Evolutionary conservation across 2,113 vertebrate genomes (phyloP).

Genomic region (Pachycephala philippinensis): DNA sequence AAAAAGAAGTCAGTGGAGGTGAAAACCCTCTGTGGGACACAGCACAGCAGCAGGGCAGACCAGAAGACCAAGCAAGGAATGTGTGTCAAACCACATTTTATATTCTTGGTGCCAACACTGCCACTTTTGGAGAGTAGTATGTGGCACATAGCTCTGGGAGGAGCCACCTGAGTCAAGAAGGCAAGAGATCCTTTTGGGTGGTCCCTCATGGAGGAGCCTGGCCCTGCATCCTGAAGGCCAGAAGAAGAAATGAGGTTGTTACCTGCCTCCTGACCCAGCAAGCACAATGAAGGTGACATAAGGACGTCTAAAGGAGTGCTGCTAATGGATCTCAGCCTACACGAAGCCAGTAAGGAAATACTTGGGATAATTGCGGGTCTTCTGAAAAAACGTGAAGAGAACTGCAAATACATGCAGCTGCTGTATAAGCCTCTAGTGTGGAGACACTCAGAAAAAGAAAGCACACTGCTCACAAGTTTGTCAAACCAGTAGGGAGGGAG

Average conservation of each 20-base stretch:
- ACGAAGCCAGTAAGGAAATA: not conserved
- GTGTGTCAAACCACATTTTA: not conserved
- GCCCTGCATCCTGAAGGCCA: not conserved
- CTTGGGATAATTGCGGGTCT: not conserved
- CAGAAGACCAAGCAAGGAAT: not conserved
- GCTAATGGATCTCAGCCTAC: not conserved
- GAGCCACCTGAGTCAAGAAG: not conserved
- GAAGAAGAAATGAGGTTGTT: not conserved
- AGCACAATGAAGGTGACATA: not conserved
- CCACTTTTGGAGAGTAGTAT: not conserved
- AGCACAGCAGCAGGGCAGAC: not conserved
- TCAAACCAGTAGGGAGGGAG: not conserved
- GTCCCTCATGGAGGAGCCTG: not conserved
- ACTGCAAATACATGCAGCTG: not conserved
- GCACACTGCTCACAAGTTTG: not conserved
- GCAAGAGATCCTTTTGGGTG: not conserved
- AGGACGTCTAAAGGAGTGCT: fast-evolving
- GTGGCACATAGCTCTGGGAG: not conserved
- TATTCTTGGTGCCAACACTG: not conserved
- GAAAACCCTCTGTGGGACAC: not conserved
- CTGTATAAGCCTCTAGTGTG: not conserved
- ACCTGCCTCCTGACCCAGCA: not conserved
- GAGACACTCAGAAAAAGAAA: not conserved
- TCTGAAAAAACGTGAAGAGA: not conserved
- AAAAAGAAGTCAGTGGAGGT: not conserved